Conservation (phyloP, 1,140 invertebrate genomes). For the Drosophila teissieri region DNA sequence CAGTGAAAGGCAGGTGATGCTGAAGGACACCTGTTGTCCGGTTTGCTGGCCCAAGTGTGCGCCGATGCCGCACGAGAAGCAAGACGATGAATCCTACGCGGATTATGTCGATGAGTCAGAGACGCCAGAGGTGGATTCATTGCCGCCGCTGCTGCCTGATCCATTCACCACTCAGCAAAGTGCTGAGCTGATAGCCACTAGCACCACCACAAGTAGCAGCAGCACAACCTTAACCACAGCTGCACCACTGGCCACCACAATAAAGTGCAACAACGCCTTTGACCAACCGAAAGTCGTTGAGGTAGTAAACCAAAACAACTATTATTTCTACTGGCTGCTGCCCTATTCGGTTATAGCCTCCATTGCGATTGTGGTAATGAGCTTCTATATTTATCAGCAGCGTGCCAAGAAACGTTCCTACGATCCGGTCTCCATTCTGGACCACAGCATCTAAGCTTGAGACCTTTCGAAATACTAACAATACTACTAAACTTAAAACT, state of each 20-base stretch:
- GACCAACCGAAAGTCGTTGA: constrained; percentile 60
- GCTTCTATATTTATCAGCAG: constrained; percentile 49
- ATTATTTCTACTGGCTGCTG: neutral
- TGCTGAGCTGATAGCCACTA: constrained; percentile 20
- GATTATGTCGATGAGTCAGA: constrained; percentile 38
- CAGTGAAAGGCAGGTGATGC: constrained; percentile 60
- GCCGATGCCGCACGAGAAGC: constrained; percentile 63
- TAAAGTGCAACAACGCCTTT: constrained; percentile 16
- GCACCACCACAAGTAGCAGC: neutral
- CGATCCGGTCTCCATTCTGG: constrained; percentile 73
- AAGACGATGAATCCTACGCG: constrained; percentile 25
- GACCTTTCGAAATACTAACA: constrained; percentile 39
- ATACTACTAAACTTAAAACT: constrained; percentile 21
- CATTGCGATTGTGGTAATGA: constrained; percentile 16
- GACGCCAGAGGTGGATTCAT: neutral
- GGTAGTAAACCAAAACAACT: constrained; percentile 21
- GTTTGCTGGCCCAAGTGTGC: constrained; percentile 74
- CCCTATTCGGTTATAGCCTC: constrained; percentile 5
- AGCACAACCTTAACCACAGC: constrained; percentile 3
- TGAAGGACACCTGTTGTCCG: constrained; percentile 74
- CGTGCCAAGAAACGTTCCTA: constrained; percentile 79
- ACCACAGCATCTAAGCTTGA: constrained; percentile 71
- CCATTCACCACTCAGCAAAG: constrained; percentile 6
- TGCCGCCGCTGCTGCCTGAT: neutral
- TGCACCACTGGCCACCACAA: constrained; percentile 7